phyloP scores from a whole-genome alignment of 2,113 vertebrate genomes.

The Dolichallabes microphthalmus region DNA sequence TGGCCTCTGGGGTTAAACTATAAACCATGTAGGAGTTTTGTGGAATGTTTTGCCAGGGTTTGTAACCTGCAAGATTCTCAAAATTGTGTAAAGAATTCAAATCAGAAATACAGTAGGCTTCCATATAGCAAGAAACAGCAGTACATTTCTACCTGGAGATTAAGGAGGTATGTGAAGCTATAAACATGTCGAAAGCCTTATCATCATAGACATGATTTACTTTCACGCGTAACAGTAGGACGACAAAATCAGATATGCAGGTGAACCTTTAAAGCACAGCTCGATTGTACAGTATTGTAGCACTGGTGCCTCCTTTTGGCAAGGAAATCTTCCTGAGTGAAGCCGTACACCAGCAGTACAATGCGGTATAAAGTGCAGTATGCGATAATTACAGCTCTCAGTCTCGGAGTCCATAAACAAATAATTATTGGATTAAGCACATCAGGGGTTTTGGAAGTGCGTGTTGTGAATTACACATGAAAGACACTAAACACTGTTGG shows the following conservation, averaged over 20 bases:
- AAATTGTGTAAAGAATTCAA: conserved; percentile 20
- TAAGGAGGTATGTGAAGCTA: conserved; percentile 23
- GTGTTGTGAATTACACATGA: neutral
- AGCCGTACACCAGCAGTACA: neutral
- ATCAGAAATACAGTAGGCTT: neutral
- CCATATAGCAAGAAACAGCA: neutral
- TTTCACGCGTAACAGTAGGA: neutral
- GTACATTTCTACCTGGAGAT: neutral
- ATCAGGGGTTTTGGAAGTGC: conserved; percentile 10
- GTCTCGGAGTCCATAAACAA: neutral
- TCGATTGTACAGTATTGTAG: neutral
- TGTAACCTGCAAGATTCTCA: neutral
- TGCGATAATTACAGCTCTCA: conserved; percentile 33
- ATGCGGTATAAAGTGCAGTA: neutral
- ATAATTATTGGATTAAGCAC: conserved; percentile 29
- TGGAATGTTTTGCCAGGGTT: neutral
- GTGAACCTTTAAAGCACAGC: neutral
- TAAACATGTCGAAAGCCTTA: conserved; percentile 37
- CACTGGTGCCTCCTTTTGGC: neutral
- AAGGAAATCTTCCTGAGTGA: neutral
- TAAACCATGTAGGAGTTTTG: neutral
- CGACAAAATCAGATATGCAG: neutral
- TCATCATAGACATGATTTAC: conserved; percentile 36
- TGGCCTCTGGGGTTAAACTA: neutral
- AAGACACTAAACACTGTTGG: neutral